Conservation (phyloP, 2,113 vertebrate genomes). For the Corvus cornix region DNA sequence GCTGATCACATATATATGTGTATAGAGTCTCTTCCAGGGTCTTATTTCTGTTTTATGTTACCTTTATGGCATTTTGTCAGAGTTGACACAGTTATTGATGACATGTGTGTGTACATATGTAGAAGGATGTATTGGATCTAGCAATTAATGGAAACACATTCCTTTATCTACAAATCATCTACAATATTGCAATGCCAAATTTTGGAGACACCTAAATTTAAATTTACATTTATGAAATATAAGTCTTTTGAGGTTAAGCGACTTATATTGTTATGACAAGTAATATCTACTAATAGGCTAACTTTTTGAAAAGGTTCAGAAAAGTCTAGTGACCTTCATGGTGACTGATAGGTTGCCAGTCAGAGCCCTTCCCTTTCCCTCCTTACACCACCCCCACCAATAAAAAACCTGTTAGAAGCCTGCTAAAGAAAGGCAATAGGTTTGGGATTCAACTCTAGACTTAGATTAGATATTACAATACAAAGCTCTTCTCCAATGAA, state of each 20-base stretch:
- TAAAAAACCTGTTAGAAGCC: neutral
- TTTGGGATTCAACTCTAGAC: neutral
- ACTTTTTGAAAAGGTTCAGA: neutral
- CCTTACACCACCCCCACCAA: neutral
- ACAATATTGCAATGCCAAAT: neutral
- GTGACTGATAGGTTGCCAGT: neutral
- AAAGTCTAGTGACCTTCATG: neutral
- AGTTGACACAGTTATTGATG: neutral
- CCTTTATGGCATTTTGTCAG: neutral
- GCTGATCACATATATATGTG: neutral
- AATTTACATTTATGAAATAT: neutral
- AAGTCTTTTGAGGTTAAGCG: neutral
- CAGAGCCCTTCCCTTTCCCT: neutral
- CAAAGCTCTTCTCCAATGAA: neutral
- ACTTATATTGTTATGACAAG: neutral
- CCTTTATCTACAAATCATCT: neutral
- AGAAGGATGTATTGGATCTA: neutral
- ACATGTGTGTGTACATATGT: neutral
- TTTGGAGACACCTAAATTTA: neutral
- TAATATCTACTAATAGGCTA: neutral
- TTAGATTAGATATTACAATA: neutral
- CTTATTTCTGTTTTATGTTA: neutral
- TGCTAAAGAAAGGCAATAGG: neutral
- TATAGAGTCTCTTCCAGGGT: neutral
- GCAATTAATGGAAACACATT: neutral